Evolutionary conservation across 92 coral and sea anemone genomes (phyloP).

Genomic region (Ricordea florida): DNA sequence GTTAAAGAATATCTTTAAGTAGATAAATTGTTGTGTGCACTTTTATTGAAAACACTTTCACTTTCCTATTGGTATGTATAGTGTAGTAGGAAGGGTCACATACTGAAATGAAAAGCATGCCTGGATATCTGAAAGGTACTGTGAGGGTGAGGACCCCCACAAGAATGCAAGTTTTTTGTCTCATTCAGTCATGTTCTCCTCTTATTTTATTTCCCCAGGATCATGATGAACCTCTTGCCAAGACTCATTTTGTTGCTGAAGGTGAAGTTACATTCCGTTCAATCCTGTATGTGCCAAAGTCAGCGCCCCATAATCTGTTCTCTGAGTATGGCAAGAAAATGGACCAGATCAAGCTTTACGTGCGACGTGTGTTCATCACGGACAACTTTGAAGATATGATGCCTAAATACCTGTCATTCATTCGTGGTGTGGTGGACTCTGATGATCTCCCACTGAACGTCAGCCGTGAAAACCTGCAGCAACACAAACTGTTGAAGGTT

Average conservation of each 20-base stretch:
- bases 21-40: too few relatives aligned
- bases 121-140: too few relatives aligned
- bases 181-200: too few relatives aligned
- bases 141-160: too few relatives aligned
- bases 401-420: constrained; percentile 94
- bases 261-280: constrained; percentile 99
- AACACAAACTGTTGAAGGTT: constrained; percentile 97
- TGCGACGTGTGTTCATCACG: constrained; percentile 99
- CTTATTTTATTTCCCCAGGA: constrained; percentile 55
- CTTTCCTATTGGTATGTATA: too few relatives aligned
- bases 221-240: constrained; percentile 91
- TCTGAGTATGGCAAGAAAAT: constrained; percentile 97
- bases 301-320: constrained; percentile 82
- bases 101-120: too few relatives aligned
- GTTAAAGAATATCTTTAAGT: too few relatives aligned
- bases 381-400: constrained; percentile 99
- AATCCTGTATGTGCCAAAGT: constrained; percentile 89
- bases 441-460: constrained; percentile 98
- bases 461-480: constrained; percentile 96
- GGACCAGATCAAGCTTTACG: constrained; percentile 95
- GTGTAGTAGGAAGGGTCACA: too few relatives aligned
- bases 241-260: constrained; percentile 97
- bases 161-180: too few relatives aligned
- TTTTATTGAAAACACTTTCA: too few relatives aligned
- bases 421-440: constrained; percentile 95